Evolutionary conservation across 30 jellyfish, hydroid and myxozoan species (phyloP).

Genomic region (Hydractinia echinata): DNA sequence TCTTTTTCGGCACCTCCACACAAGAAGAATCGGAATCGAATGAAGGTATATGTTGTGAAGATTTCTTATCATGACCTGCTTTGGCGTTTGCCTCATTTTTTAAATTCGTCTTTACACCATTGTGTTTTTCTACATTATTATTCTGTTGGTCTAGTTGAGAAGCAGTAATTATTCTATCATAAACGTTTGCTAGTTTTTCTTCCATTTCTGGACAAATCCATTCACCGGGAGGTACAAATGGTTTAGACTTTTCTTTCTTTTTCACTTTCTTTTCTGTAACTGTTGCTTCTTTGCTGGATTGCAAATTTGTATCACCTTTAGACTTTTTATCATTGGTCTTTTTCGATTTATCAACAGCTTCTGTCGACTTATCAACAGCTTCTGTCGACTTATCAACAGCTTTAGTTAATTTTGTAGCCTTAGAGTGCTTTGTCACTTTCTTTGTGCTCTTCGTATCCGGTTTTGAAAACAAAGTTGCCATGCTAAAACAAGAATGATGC

Average conservation of each 20-base stretch:
- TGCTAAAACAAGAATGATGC: too few relatives aligned
- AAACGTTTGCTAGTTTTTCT: neutral
- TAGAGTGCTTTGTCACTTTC: too few relatives aligned
- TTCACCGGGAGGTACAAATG: neutral
- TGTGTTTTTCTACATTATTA: neutral
- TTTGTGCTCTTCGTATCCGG: too few relatives aligned
- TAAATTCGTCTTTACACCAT: too few relatives aligned
- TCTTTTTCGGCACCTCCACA: neutral
- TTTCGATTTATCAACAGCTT: neutral
- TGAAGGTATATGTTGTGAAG: too few relatives aligned
- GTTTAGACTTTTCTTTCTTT: neutral
- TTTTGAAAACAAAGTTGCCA: too few relatives aligned
- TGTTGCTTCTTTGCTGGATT: neutral
- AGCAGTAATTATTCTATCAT: neutral
- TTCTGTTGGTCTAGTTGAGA: too few relatives aligned
- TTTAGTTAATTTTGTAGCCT: too few relatives aligned
- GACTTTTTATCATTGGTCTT: neutral
- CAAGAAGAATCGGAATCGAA: too few relatives aligned
- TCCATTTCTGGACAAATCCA: slow-evolving; percentile 17
- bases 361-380: neutral
- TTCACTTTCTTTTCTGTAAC: neutral
- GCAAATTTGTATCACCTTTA: neutral
- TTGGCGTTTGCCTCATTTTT: too few relatives aligned
- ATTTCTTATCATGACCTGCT: too few relatives aligned
- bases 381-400: neutral